A percentile compares a stretch with the other conserved stretches of the same genome.
These are phyloP conservation scores for Tromatobia lineatoria DNA, from an alignment of 2,888 invertebrate species.

Conservation along the genomic window DNA sequence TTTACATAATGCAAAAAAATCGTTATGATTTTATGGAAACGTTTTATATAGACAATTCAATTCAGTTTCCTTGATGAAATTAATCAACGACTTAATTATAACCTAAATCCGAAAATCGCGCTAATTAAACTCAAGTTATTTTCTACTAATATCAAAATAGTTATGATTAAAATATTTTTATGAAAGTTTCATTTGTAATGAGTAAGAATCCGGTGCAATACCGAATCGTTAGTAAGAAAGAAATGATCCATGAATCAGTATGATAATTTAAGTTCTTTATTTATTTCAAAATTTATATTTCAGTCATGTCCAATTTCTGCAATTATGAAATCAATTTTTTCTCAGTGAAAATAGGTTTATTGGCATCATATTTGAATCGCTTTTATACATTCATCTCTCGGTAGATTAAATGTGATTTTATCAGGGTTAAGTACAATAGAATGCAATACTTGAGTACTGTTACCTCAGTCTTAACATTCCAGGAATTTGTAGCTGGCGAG, in stretches of 20 bases:
- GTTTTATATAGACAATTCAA: neutral
- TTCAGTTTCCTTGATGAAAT: neutral
- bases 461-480: too few relatives aligned
- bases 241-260: neutral
- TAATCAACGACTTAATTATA: neutral
- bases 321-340: too few relatives aligned
- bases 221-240: neutral
- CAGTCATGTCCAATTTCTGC: too few relatives aligned
- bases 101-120: neutral
- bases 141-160: neutral
- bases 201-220: neutral
- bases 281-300: too few relatives aligned
- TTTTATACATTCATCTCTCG: too few relatives aligned
- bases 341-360: too few relatives aligned
- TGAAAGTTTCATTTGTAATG: neutral
- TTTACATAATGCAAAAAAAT: neutral
- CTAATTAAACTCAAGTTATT: neutral
- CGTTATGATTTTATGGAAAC: neutral
- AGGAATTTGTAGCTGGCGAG: too few relatives aligned
- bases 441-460: too few relatives aligned
- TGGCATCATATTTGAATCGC: too few relatives aligned
- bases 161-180: neutral
- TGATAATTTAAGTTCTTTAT: neutral
- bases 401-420: too few relatives aligned
- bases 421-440: too few relatives aligned